Conservation (phyloP, 1,140 invertebrate genomes). For the Doryteuthis pealeii region DNA sequence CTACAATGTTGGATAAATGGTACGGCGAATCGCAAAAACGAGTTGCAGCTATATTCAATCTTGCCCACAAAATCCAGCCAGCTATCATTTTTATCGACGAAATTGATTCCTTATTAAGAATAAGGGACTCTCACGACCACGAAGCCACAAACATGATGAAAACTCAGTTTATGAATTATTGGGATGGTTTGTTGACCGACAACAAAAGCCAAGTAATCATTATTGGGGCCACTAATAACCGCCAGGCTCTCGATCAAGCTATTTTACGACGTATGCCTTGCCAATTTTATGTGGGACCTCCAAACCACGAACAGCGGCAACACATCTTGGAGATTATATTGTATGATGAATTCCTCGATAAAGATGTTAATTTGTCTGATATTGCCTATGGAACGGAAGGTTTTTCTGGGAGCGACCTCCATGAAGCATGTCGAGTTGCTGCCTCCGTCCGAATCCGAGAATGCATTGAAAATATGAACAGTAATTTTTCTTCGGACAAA, state of each 20-base stretch:
- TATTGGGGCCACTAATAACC: slow-evolving; percentile 94
- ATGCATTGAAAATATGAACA: slow-evolving; percentile 26
- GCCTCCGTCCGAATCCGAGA: slow-evolving; percentile 85
- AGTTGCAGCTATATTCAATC: slow-evolving; percentile 92
- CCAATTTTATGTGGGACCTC: slow-evolving; percentile 87
- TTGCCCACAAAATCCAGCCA: slow-evolving; percentile 91
- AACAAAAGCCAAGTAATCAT: slow-evolving; percentile 78
- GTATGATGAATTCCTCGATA: slow-evolving; percentile 59
- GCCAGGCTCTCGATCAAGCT: slow-evolving; percentile 91
- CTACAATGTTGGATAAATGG: slow-evolving; percentile 96
- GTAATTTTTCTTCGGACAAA: background rate
- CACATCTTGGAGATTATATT: slow-evolving; percentile 37
- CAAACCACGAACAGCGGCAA: slow-evolving; percentile 53
- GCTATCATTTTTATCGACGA: slow-evolving; percentile 97
- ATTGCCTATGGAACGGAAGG: slow-evolving; percentile 78
- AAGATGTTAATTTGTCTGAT: slow-evolving; percentile 73
- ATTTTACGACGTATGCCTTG: slow-evolving; percentile 95
- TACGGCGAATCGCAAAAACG: slow-evolving; percentile 97
- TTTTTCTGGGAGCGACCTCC: slow-evolving; percentile 87
- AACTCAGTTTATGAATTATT: slow-evolving; percentile 69
- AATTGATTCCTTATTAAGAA: slow-evolving; percentile 95
- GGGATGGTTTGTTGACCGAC: slow-evolving; percentile 65
- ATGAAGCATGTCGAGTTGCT: slow-evolving; percentile 87
- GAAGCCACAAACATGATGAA: slow-evolving; percentile 99
- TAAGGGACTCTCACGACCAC: slow-evolving; percentile 86